A percentile compares a stretch with the other conserved stretches of the same genome.
phyloP scores from a whole-genome alignment of 1,140 invertebrate genomes.

The Tetramorium alpestre region DNA sequence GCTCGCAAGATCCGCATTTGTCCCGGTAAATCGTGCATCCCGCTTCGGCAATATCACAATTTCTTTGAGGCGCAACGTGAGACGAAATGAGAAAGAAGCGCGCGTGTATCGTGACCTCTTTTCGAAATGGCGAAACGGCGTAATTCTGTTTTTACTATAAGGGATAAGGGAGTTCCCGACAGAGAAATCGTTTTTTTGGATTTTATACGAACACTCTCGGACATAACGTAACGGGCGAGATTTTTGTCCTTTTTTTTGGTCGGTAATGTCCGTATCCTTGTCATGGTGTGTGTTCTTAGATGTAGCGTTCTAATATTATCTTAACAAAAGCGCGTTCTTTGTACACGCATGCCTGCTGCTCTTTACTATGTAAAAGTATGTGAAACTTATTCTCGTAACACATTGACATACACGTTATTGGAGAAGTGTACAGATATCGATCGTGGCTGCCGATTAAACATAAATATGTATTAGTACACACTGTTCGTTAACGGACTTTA shows the following conservation, averaged over 20 bases:
- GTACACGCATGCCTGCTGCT: conserved; percentile 80
- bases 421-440: conserved; percentile 34
- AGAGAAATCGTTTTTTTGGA: neutral
- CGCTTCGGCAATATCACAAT: conserved; percentile 38
- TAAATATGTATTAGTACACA: conserved; percentile 29
- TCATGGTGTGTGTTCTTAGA: conserved; percentile 74
- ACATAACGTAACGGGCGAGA: neutral
- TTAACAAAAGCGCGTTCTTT: conserved; percentile 73
- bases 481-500: conserved; percentile 29
- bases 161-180: neutral
- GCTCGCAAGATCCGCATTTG: conserved; percentile 46
- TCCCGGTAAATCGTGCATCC: conserved; percentile 42
- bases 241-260: conserved; percentile 53
- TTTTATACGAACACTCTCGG: conserved; percentile 12
- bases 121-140: neutral
- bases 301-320: conserved; percentile 74
- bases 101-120: neutral
- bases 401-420: conserved; percentile 41
- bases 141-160: neutral
- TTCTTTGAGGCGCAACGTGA: conserved; percentile 45
- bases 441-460: conserved; percentile 17
- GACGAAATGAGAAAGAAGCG: conserved; percentile 51
- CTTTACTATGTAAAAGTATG: conserved; percentile 67
- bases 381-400: conserved; percentile 48
- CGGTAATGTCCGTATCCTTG: conserved; percentile 65